Conservation (phyloP, 1,140 invertebrate genomes). For the Drosophila subobscura region DNA sequence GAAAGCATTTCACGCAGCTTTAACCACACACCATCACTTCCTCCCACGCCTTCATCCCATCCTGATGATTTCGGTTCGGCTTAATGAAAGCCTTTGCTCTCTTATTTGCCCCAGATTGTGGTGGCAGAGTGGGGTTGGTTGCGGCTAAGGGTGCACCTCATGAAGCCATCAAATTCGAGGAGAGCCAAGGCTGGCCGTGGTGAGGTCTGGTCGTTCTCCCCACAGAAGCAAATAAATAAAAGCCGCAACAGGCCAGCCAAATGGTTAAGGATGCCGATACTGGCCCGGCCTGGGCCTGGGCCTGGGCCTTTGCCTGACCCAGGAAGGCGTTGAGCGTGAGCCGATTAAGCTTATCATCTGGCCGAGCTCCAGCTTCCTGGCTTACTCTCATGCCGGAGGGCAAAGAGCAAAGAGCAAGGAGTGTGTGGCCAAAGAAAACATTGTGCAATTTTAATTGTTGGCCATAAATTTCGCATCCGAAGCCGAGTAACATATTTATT, state of each 20-base stretch:
- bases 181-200: constrained; percentile 4
- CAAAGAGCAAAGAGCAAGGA: too few relatives aligned
- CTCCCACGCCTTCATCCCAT: background rate
- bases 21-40: constrained; percentile 36
- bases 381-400: too few relatives aligned
- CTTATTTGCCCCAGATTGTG: constrained; percentile 5
- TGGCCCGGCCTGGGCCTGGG: background rate
- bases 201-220: background rate
- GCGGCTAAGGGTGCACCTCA: constrained; percentile 33
- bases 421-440: constrained; percentile 38
- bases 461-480: constrained; percentile 62
- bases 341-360: constrained; percentile 72
- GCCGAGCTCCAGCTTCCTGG: background rate
- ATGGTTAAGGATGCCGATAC: constrained; percentile 38
- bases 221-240: constrained; percentile 54
- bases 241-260: constrained; percentile 50
- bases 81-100: constrained; percentile 35
- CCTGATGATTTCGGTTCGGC: constrained; percentile 30
- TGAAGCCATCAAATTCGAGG: constrained; percentile 60
- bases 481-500: constrained; percentile 40
- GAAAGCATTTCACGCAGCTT: constrained; percentile 61
- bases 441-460: constrained; percentile 70
- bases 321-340: constrained; percentile 64
- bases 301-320: background rate
- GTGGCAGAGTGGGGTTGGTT: background rate